Evolutionary conservation across 2,888 invertebrate species (phyloP), one percentile per base, ranked within the genome.

Genomic region (Endotricha flammealis): DNA sequence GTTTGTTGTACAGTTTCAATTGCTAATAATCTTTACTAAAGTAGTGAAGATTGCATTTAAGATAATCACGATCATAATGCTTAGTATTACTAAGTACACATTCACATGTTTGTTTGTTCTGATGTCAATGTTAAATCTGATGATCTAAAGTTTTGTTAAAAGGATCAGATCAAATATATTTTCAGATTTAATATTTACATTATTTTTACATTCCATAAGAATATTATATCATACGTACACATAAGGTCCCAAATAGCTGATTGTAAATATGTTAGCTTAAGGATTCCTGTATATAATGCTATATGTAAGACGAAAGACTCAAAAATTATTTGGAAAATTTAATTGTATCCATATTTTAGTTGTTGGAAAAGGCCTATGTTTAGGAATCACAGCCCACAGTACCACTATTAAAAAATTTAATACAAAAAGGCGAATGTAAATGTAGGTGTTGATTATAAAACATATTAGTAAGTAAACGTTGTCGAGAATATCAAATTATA

Each of bases 141-240:
- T 52, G 47, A 35, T 20, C 2, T 20, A 48, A 46, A 48, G 38
- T 44, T 48, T 50, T 39, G 17, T 35, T 38, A 36, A 43, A 36
- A 38, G 42, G 16, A 20, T 20, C 20, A 6, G n/a, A 6, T n/a
- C n/a, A 8, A 44, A 41, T 43, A 46, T 39, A 39, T 50, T 51
- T 53, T 46, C 53, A 50, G 49, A 53, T 68, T 71, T 62, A 77
- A 69, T 69, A 58, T 68, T 73, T 68, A 58, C 62, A 67, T 64
- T 51, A 8, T 67, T 67, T 53, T 69, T 66, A 83, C 85, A 85
- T 85, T 85, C 85, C 85, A 82, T 77, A 27, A 14, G 7, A 32
- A 24, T 62, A 50, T 51, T 46, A 55, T 55, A 63, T 63, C 64
- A 64, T 53, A 28, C 11, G 22, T 31, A 22, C 70, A 70, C 57